Evolutionary conservation across 2,888 invertebrate genomes (phyloP).

Genomic region (Leucania comma): DNA sequence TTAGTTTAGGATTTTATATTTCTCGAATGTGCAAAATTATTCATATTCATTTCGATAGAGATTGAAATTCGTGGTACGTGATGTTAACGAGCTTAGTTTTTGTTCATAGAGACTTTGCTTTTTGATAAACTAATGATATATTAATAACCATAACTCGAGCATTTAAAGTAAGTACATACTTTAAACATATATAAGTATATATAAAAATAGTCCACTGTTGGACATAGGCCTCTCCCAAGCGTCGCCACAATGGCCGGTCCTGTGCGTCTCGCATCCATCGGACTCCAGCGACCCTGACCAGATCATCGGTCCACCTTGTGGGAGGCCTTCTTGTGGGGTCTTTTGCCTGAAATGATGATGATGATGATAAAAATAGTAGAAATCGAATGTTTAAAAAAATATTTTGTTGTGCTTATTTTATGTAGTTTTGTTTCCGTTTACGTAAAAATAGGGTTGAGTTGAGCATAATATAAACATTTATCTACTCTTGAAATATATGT

Average conservation of each 20-base stretch:
- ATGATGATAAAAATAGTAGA: not conserved
- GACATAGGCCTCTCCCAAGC: too few species aligned
- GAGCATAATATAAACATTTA: conserved; percentile 39
- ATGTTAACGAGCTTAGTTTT: not conserved
- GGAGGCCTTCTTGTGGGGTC: too few species aligned
- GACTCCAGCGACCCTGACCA: too few species aligned
- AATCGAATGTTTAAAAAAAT: not conserved
- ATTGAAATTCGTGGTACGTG: not conserved
- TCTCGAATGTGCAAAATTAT: too few species aligned
- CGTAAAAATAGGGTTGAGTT: conserved; percentile 10
- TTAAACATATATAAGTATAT: too few species aligned
- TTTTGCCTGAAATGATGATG: too few species aligned
- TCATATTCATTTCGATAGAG: not conserved
- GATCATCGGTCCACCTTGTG: too few species aligned
- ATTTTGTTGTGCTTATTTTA: conserved; percentile 8
- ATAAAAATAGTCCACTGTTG: too few species aligned
- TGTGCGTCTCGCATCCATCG: too few species aligned
- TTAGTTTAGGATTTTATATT: too few species aligned
- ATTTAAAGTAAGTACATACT: not conserved
- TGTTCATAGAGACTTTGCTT: not conserved
- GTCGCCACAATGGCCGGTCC: too few species aligned
- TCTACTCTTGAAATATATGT: conserved; percentile 36
- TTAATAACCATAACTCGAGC: conserved; percentile 5
- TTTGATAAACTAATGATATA: not conserved
- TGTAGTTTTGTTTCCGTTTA: conserved; percentile 26